Percentiles rank a stretch among this genome's conserved stretches.
Evolutionary conservation across 2,888 invertebrate genomes (phyloP).

Genomic region (Brachyopa scutellaris): DNA sequence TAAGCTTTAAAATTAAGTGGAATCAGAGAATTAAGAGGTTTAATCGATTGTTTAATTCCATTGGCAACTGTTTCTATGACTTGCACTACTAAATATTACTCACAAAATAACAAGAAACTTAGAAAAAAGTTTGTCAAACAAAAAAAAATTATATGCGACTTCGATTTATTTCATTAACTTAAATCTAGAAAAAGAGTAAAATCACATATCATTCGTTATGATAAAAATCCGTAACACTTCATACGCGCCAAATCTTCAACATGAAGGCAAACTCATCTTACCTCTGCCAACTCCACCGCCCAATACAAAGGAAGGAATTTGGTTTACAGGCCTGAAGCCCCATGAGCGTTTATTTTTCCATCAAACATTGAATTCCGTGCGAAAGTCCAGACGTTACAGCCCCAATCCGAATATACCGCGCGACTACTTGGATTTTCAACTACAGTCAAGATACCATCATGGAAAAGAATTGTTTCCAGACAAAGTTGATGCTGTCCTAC

Average conservation of each 20-base stretch:
- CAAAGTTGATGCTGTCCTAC: slow-evolving; percentile 85
- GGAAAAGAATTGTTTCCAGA: slow-evolving; percentile 86
- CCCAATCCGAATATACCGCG: slow-evolving; percentile 82
- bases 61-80: no score
- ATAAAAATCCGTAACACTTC: slow-evolving; percentile 77
- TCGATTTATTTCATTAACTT: no score
- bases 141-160: no score
- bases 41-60: no score
- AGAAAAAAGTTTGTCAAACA: no score
- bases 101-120: no score
- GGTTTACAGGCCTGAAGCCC: slow-evolving; percentile 80
- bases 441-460: slow-evolving; percentile 87
- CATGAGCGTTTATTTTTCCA: slow-evolving; percentile 83
- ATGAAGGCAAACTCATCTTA: slow-evolving; percentile 82
- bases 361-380: slow-evolving; percentile 83
- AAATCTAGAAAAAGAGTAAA: no score
- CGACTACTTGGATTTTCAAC: slow-evolving; percentile 87
- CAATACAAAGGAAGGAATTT: slow-evolving; percentile 74
- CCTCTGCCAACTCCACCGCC: slow-evolving; percentile 77
- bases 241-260: slow-evolving; percentile 81
- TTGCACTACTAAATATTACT: no score
- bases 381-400: slow-evolving; percentile 82
- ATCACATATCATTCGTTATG: slow-evolving; percentile 32
- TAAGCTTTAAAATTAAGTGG: no score
- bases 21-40: no score